Evolutionary conservation across 1,140 invertebrate genomes (phyloP).

Genomic region (Orchesella cincta): DNA sequence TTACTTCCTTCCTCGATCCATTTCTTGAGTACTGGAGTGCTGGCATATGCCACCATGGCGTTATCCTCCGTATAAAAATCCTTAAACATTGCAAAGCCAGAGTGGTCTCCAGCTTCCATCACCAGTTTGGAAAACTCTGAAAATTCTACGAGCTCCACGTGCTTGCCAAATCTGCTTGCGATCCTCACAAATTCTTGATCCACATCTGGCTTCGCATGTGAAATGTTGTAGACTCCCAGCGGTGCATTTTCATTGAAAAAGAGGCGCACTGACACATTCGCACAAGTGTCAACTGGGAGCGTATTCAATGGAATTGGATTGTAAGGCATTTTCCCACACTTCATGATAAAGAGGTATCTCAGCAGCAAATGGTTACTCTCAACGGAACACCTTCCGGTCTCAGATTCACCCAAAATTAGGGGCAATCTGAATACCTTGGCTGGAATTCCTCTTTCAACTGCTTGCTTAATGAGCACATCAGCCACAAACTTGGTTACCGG

Average conservation of each 20-base stretch:
- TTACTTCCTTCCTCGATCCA: not conserved
- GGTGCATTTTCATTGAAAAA: slow-evolving; percentile 12
- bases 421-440: slow-evolving; percentile 14
- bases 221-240: slow-evolving; percentile 17
- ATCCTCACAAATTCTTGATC: not conserved
- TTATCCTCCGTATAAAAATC: slow-evolving; percentile 11
- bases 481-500: slow-evolving; percentile 30
- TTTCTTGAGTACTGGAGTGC: not conserved
- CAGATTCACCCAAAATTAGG: not conserved
- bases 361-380: not conserved
- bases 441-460: slow-evolving; percentile 23
- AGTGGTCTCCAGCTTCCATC: not conserved
- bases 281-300: slow-evolving; percentile 19
- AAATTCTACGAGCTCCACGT: not conserved
- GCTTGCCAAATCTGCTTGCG: not conserved
- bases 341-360: not conserved
- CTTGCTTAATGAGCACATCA: slow-evolving; percentile 1
- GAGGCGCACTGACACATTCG: not conserved
- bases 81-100: not conserved
- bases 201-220: not conserved
- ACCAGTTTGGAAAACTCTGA: not conserved
- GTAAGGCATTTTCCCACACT: not conserved
- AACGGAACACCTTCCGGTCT: not conserved
- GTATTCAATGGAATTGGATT: not conserved
- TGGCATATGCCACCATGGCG: not conserved